Conservation (phyloP, 1,140 invertebrate species). For the Cydia fagiglandana region DNA sequence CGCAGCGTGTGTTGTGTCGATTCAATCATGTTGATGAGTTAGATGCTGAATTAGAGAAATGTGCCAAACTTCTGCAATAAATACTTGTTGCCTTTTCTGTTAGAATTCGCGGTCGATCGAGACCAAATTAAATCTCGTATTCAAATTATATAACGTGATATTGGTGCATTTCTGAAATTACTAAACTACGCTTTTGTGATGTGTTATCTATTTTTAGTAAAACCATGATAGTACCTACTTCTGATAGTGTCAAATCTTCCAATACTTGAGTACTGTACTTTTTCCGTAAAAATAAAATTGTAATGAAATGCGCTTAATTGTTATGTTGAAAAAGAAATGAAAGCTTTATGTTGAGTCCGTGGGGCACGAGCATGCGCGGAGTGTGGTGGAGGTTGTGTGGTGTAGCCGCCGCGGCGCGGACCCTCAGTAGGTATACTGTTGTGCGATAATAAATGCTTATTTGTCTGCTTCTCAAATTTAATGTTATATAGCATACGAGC, state of each 20-base stretch:
- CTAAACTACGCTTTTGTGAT: slow-evolving; percentile 75
- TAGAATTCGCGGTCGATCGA: neutral
- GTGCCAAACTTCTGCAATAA: slow-evolving; percentile 55
- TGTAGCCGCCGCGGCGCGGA: slow-evolving; percentile 49
- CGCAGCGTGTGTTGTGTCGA: slow-evolving; percentile 75
- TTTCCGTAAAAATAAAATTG: slow-evolving; percentile 26
- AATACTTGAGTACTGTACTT: slow-evolving; percentile 54
- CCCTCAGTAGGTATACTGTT: slow-evolving; percentile 54
- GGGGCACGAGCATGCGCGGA: slow-evolving; percentile 68
- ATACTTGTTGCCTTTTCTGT: neutral
- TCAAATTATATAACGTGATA: slow-evolving; percentile 25
- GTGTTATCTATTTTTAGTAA: slow-evolving; percentile 58
- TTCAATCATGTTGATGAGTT: slow-evolving; percentile 58
- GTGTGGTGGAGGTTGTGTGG: slow-evolving; percentile 67
- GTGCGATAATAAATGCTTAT: slow-evolving; percentile 62
- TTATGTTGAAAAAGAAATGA: slow-evolving; percentile 33
- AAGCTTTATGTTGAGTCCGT: slow-evolving; percentile 54
- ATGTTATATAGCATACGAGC: slow-evolving; percentile 61
- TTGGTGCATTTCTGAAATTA: slow-evolving; percentile 69
- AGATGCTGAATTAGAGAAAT: slow-evolving; percentile 70
- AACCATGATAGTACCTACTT: slow-evolving; percentile 60
- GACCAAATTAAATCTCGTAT: neutral
- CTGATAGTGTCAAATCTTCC: slow-evolving; percentile 54
- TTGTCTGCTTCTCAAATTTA: slow-evolving; percentile 69
- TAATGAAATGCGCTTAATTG: slow-evolving; percentile 10